Conservation (phyloP, 2,113 vertebrate species). For the Gila orcuttii region DNA sequence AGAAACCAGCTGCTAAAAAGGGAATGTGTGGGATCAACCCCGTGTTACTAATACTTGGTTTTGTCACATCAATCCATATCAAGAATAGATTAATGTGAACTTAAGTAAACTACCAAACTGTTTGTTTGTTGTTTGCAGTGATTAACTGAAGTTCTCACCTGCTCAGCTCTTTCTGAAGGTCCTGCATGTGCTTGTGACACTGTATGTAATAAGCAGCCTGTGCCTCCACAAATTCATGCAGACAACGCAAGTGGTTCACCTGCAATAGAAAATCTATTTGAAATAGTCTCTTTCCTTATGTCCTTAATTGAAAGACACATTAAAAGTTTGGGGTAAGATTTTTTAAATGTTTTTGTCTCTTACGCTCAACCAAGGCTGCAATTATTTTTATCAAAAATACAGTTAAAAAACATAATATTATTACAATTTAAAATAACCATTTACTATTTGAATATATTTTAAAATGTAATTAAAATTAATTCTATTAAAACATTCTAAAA, state of each 20-base stretch:
- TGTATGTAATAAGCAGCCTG: slow-evolving; percentile 91
- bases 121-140: not conserved
- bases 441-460: not conserved
- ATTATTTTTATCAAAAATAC: too few relatives aligned
- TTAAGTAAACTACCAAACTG: not conserved
- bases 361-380: too few relatives aligned
- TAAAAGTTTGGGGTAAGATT: not conserved
- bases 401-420: not conserved
- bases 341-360: not conserved
- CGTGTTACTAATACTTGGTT: not conserved
- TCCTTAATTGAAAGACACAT: not conserved
- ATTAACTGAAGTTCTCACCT: slow-evolving; percentile 76
- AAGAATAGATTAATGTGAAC: not conserved
- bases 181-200: slow-evolving; percentile 90
- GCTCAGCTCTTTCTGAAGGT: slow-evolving; percentile 92
- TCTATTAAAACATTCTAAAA: not conserved
- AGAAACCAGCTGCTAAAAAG: not conserved
- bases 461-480: not conserved
- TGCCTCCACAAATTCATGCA: slow-evolving; percentile 90
- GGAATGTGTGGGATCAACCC: too few relatives aligned
- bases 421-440: too few relatives aligned
- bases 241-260: slow-evolving; percentile 92
- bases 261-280: slow-evolving; percentile 65
- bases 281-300: not conserved
- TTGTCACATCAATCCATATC: not conserved